These are phyloP conservation scores for Eonycteris spelaea DNA, from an alignment of 2,113 vertebrate species.

Conservation along the genomic window DNA sequence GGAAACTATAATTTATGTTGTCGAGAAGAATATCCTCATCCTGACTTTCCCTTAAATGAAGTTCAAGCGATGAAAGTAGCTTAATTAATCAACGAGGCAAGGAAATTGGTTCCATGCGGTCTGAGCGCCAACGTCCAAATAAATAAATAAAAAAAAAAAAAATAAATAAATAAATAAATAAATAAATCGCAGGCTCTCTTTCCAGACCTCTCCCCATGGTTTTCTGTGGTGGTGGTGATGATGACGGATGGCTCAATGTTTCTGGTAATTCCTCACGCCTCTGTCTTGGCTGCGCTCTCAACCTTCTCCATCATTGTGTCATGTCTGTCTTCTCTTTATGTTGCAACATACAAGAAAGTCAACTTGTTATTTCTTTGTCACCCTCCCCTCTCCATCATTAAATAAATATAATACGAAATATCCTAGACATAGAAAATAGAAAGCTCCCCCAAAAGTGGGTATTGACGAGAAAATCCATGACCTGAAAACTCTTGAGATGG, in stretches of 20 bases:
- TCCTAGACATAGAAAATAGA: neutral
- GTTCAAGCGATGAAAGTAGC: neutral
- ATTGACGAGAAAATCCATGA: neutral
- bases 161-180: no score
- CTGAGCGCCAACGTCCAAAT: neutral
- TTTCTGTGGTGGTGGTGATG: neutral
- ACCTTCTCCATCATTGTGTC: neutral
- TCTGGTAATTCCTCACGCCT: neutral
- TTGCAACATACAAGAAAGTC: neutral
- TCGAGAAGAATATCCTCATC: constrained; percentile 9
- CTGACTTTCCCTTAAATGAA: constrained; percentile 48
- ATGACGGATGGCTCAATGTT: neutral
- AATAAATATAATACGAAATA: constrained; percentile 22
- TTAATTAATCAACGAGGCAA: neutral
- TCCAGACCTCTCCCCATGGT: neutral
- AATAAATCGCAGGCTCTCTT: neutral
- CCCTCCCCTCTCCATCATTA: neutral
- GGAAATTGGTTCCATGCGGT: neutral
- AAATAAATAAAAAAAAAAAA: neutral
- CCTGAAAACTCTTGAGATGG: neutral
- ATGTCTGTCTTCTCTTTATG: neutral
- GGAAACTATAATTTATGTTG: constrained; percentile 39
- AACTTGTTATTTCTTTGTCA: neutral
- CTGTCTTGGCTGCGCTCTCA: neutral
- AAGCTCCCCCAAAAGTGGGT: neutral